phyloP scores from a whole-genome alignment of 2,888 invertebrate species.

The Pammene fasciana region DNA sequence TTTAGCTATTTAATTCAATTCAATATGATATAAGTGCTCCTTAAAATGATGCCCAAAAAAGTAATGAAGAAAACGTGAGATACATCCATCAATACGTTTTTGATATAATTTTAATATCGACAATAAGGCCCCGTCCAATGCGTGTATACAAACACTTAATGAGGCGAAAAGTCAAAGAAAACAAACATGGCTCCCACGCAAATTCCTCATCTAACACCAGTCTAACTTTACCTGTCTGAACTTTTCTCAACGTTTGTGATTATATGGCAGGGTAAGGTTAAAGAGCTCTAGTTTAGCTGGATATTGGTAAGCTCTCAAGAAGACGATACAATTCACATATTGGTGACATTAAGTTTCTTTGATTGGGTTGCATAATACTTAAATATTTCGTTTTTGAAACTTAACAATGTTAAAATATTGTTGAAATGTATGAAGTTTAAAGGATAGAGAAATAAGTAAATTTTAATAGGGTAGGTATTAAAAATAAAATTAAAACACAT shows the following conservation, averaged over 20 bases:
- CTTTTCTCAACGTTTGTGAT: background rate
- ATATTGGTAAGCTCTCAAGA: conserved; percentile 31
- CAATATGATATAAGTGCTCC: background rate
- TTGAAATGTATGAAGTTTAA: too few species aligned
- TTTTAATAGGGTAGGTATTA: too few species aligned
- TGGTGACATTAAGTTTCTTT: conserved; percentile 38
- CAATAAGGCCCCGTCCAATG: conserved; percentile 59
- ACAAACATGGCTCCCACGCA: conserved; percentile 69
- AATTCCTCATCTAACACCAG: conserved; percentile 55
- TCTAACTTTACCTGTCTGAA: conserved; percentile 40
- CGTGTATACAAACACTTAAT: conserved; percentile 76
- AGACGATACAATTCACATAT: conserved; percentile 42
- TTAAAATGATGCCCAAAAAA: too few species aligned
- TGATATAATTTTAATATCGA: background rate
- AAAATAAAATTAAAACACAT: too few species aligned
- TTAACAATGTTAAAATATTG: background rate
- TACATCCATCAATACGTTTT: background rate
- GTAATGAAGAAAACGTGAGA: background rate
- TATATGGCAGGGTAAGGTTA: conserved; percentile 9
- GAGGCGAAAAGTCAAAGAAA: conserved; percentile 75
- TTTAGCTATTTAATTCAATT: background rate
- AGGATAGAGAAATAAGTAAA: too few species aligned
- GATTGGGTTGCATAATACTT: conserved; percentile 37
- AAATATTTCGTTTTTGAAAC: conserved; percentile 18
- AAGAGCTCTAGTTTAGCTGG: conserved; percentile 25